Percentiles rank a stretch among this genome's conserved stretches.
Conservation (phyloP, 1,140 invertebrate genomes). For the Cyclargus thomasi region DNA sequence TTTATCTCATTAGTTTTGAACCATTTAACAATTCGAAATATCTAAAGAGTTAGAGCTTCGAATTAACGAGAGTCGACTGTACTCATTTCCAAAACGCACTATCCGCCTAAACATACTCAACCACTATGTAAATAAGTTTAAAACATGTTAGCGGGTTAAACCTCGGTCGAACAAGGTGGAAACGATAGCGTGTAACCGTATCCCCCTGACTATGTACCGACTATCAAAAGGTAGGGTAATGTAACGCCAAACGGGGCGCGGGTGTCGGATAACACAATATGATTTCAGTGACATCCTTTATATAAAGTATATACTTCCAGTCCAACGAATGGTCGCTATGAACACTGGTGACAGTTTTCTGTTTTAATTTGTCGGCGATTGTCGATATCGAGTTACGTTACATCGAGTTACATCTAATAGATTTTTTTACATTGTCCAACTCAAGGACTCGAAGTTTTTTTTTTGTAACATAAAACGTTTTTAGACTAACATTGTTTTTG, state of each 20-base stretch:
- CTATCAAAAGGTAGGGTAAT: background rate
- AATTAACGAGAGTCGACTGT: no score
- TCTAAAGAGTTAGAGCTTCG: no score
- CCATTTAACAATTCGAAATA: no score
- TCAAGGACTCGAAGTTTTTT: conserved; percentile 4
- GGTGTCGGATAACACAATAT: conserved; percentile 27
- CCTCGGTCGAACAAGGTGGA: background rate
- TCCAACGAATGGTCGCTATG: background rate
- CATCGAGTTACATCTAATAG: conserved; percentile 26
- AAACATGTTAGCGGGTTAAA: background rate
- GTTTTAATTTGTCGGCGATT: conserved; percentile 47
- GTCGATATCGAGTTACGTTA: conserved; percentile 45
- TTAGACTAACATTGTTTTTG: background rate
- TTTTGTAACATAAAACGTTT: conserved; percentile 3
- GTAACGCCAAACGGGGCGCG: background rate
- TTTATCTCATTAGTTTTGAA: no score
- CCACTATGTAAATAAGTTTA: background rate
- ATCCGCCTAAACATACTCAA: background rate
- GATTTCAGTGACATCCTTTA: conserved; percentile 57
- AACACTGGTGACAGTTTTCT: conserved; percentile 59
- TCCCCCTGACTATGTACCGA: conserved; percentile 5
- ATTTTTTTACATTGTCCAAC: background rate
- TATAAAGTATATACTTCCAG: background rate
- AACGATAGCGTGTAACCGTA: conserved; percentile 9
- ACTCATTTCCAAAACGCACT: no score